phyloP scores from a whole-genome alignment of 1,140 invertebrate species.

The Magallana ariakensis region DNA sequence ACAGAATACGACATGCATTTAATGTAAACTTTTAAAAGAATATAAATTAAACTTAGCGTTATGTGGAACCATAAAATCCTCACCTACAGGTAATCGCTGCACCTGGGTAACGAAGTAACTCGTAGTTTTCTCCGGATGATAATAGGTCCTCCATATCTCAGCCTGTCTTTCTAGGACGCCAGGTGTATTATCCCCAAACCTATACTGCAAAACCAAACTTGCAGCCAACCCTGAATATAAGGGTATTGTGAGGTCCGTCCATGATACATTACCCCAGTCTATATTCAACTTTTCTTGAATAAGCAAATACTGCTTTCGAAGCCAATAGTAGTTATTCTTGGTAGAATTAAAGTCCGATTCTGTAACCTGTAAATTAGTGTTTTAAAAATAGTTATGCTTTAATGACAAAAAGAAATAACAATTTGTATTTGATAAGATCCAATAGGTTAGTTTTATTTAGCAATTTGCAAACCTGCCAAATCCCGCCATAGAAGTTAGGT shows the following conservation, averaged over 20 bases:
- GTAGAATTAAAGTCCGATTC: background rate
- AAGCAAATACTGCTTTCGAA: background rate
- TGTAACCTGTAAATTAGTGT: background rate
- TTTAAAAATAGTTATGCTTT: too few species aligned
- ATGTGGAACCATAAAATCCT: background rate
- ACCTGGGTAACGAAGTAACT: background rate
- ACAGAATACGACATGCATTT: too few species aligned
- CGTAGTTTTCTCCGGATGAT: slow-evolving; percentile 18
- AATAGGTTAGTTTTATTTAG: too few species aligned
- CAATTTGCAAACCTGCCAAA: slow-evolving; percentile 54
- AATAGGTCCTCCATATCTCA: slow-evolving; percentile 4
- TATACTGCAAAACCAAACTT: slow-evolving; percentile 39
- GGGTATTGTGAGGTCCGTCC: slow-evolving; percentile 57
- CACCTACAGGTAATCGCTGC: background rate
- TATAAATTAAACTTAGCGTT: too few species aligned
- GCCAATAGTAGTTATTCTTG: background rate
- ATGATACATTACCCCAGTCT: slow-evolving; percentile 42
- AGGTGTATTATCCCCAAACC: background rate
- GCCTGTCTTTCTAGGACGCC: slow-evolving; percentile 23
- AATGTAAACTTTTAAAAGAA: too few species aligned
- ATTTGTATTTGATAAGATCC: too few species aligned
- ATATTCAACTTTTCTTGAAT: slow-evolving; percentile 23
- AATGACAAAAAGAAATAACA: too few species aligned
- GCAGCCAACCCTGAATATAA: slow-evolving; percentile 62
- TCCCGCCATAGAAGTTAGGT: slow-evolving; percentile 53